Base-by-base conservation (phyloP, 2,888 invertebrate species). In the Metalampra italica region DNA sequence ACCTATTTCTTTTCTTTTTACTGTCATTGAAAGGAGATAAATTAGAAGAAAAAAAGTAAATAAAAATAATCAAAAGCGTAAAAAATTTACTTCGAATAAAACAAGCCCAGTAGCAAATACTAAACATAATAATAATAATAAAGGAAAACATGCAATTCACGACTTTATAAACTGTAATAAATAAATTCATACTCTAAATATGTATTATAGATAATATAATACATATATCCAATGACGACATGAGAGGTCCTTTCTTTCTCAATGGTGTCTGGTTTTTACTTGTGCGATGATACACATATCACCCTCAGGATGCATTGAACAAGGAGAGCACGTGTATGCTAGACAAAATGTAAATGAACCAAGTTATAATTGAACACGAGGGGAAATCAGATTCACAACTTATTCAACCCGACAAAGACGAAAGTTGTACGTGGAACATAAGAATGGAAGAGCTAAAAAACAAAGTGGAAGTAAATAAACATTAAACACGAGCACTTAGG, bases 381-480 rank as follows among this genome's bases (percentile, higher is more conserved):
- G 32, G 64, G 65, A 71, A 78, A 78, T 77, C 72, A 74, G 68
- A 50, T 66, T 62, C 59, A 56, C 58, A 61, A 59, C 71, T 66
- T 62, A 66, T 64, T 64, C 64, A 56, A 60, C 52, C 48, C 32
- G 32, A 22, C 22, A 22, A 5, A 22, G 22, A 3, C 22, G 22
- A 22, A 22, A 22, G 22, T 22, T 22, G 22, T 22, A 22, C 22
- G 2, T 22, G 22, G 3, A 22, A 22, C 22, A 67, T 75, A 73
- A 75, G 69, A 68, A 66, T 69, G 62, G 59, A 53, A 49, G 56
- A 68, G 68, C 60, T 77, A 74, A 84, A 78, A 83, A 82, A 82
- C 69, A 70, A 78, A 83, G 73, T 80, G 75, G 74, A 81, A 79
- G 78, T 79, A 77, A 82, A 79, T 85, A 83, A 82, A 83, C 79